Evolutionary conservation across 2,113 vertebrate species (phyloP), one percentile per base, ranked within the genome.

Genomic region (Nothobranchius kuhntae): DNA sequence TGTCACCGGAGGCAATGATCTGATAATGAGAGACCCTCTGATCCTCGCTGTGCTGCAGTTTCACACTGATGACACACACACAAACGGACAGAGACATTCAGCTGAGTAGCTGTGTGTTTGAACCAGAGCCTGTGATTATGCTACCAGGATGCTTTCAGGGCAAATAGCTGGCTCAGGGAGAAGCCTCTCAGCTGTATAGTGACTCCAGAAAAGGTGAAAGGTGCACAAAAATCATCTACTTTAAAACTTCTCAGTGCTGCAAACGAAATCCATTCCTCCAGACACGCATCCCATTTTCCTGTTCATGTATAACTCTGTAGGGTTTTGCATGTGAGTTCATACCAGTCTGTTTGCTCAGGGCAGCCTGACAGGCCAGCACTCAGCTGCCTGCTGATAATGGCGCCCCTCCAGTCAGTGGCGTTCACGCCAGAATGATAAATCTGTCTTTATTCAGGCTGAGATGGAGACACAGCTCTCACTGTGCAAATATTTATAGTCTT

Each of bases 311-410:
- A 14, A 30, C 4, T 30, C 30, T 21, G 8, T 26, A 6, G 10
- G 26, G 15, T 17, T 45, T 2, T 61, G 61, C 13, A 8, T 61
- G 53, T 70, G 52, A 59, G 52, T 26, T 57, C 24, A 11, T n/a
- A 30, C 17, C 46, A 42, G n/a, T 63, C 46, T 47, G 57, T 51
- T 8, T 51, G 66, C 26, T 10, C 5, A 42, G n/a, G 24, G 40
- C 58, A 13, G 54, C 47, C 26, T 59, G 13, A 68, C 13, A 3
- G 21, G 57, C 36, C 77, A 81, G 79, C 61, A 73, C 87, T 89
- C 73, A 84, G 78, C 78, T 21, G 53, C 83, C 72, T 71, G 83
- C 63, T 84, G 83, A 76, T 60, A 11, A 50, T 83, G 80, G 86
- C 73, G 11, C 47, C 53, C 47, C 36, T 84, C 80, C 30, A 30